phyloP scores from a whole-genome alignment of 92 coral and sea anemone species.

The Plumapathes pennacea region DNA sequence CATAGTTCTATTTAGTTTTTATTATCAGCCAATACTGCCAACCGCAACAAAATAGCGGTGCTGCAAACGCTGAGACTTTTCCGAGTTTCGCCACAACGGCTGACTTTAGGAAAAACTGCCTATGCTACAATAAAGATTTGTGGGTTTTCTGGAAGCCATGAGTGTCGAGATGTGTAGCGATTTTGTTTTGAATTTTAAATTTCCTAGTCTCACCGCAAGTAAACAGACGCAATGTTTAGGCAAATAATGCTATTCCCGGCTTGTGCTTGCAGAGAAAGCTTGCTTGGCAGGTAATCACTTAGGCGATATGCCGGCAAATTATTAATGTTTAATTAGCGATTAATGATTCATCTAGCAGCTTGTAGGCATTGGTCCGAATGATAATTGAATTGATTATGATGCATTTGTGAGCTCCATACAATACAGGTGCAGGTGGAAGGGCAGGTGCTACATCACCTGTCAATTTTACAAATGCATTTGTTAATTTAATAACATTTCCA shows the following conservation, averaged over 20 bases:
- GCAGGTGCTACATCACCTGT: conserved; percentile 84
- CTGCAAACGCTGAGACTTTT: conserved; percentile 19
- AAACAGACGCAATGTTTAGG: conserved; percentile 88
- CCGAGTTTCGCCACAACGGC: conserved; percentile 55
- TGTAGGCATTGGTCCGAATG: conserved; percentile 62
- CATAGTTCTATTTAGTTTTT: conserved; percentile 52
- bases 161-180: conserved; percentile 56
- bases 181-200: conserved; percentile 82
- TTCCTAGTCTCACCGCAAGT: conserved; percentile 79
- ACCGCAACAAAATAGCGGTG: conserved; percentile 46
- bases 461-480: conserved; percentile 90
- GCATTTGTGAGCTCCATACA: conserved; percentile 58
- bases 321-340: conserved; percentile 86
- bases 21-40: conserved; percentile 35
- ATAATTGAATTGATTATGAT: conserved; percentile 80
- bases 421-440: conserved; percentile 71
- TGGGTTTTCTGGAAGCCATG: conserved; percentile 67
- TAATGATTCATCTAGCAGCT: conserved; percentile 87
- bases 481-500: conserved; percentile 83
- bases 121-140: conserved; percentile 78
- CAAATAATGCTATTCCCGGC: conserved; percentile 73
- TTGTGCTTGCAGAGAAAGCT: conserved; percentile 67
- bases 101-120: conserved; percentile 86
- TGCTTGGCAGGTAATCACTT: conserved; percentile 86
- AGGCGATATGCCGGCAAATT: conserved; percentile 83